Evolutionary conservation across 2,797 vertebrate species (phyloP).

Genomic region (Tokudaia tokunoshimensis): DNA sequence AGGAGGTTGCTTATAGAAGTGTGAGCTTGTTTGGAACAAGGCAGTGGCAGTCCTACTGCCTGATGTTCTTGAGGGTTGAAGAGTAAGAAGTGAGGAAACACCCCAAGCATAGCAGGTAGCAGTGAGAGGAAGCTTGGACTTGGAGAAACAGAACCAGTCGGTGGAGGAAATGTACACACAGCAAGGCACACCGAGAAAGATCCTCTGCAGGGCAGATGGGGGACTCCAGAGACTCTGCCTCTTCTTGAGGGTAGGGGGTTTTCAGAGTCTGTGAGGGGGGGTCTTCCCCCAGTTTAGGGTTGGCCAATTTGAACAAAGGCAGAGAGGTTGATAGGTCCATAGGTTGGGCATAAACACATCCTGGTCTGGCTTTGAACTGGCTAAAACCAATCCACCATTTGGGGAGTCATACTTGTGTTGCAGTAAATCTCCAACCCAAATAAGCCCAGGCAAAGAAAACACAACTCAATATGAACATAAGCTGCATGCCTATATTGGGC

Average conservation of each 20-base stretch:
- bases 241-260: neutral
- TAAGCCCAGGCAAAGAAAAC: too few relatives aligned
- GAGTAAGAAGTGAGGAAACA: neutral
- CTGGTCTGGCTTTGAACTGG: neutral
- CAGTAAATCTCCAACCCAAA: too few relatives aligned
- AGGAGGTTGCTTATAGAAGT: neutral
- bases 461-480: too few relatives aligned
- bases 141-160: neutral
- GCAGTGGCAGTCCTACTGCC: neutral
- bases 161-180: neutral
- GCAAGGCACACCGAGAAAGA: neutral
- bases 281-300: neutral
- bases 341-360: neutral
- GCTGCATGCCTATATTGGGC: too few relatives aligned
- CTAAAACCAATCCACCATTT: neutral
- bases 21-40: neutral
- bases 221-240: neutral
- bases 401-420: too few relatives aligned
- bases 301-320: neutral
- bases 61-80: neutral
- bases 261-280: too few relatives aligned
- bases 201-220: neutral
- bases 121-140: neutral
- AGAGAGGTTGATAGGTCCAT: neutral
- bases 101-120: neutral